phyloP scores from a whole-genome alignment of 2,797 vertebrate genomes.

The Clarias laeviceps region DNA sequence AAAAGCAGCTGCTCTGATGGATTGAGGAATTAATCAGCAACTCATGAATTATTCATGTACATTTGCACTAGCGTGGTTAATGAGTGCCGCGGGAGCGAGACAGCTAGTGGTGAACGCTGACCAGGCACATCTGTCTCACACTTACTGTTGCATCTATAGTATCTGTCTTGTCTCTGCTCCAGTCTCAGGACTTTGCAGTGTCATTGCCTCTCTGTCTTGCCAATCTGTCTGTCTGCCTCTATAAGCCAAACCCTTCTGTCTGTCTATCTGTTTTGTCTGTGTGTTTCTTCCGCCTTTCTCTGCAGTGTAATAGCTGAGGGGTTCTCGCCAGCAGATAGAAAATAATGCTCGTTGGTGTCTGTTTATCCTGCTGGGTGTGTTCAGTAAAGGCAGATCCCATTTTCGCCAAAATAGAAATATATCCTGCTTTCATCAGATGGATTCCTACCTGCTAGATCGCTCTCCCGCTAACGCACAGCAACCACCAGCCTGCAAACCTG shows the following conservation, averaged over 20 bases:
- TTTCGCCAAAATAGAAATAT: conserved; percentile 9
- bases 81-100: conserved; percentile 24
- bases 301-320: not conserved
- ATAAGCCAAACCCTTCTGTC: not conserved
- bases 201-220: not conserved
- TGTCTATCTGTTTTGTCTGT: conserved; percentile 10
- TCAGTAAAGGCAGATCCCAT: conserved; percentile 5
- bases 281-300: not conserved
- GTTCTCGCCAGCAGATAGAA: not conserved
- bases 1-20: conserved; percentile 32
- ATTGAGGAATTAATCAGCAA: conserved; percentile 47
- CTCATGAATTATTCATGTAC: conserved; percentile 54
- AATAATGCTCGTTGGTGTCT: not conserved
- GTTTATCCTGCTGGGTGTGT: conserved; percentile 20
- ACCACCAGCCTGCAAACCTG: conserved; percentile 7
- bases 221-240: not conserved
- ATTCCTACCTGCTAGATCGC: not conserved
- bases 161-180: conserved; percentile 13
- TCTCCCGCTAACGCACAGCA: not conserved
- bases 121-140: conserved; percentile 2
- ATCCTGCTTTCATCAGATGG: not conserved
- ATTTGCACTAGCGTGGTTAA: conserved; percentile 39
- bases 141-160: not conserved
- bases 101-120: not conserved
- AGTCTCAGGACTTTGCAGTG: not conserved